Evolutionary conservation across 2,888 invertebrate genomes (phyloP).

Genomic region (Lasioglossum oenotherae): DNA sequence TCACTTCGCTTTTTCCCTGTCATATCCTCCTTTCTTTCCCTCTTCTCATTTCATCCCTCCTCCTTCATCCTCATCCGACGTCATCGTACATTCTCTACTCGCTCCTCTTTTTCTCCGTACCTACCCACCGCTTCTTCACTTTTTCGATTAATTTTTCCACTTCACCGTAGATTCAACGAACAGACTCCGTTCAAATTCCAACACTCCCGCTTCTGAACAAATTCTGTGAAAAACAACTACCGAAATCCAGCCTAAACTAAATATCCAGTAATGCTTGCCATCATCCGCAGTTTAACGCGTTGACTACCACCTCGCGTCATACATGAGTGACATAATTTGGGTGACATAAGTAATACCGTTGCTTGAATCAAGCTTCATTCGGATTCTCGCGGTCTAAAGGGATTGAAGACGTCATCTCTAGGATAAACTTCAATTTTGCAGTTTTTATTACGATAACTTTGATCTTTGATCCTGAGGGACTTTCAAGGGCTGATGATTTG

Average conservation of each 20-base stretch:
- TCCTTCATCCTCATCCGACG: neutral
- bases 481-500: neutral
- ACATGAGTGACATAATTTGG: neutral
- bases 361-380: too few species aligned
- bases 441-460: neutral
- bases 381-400: too few species aligned
- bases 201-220: neutral
- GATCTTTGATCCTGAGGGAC: neutral
- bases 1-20: conserved; percentile 8
- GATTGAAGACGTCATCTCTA: too few species aligned
- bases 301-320: neutral
- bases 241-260: neutral
- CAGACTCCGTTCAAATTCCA: neutral
- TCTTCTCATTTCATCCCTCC: neutral
- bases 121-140: neutral
- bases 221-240: neutral
- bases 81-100: neutral
- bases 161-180: neutral
- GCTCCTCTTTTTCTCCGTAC: neutral
- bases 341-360: neutral
- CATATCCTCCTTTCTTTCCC: neutral
- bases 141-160: neutral
- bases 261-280: neutral
- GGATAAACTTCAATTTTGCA: neutral
- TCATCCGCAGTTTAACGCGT: neutral